These are phyloP conservation scores for Aspidoscelis tigris DNA, from an alignment of 2,113 vertebrate genomes.

Conservation along the genomic window DNA sequence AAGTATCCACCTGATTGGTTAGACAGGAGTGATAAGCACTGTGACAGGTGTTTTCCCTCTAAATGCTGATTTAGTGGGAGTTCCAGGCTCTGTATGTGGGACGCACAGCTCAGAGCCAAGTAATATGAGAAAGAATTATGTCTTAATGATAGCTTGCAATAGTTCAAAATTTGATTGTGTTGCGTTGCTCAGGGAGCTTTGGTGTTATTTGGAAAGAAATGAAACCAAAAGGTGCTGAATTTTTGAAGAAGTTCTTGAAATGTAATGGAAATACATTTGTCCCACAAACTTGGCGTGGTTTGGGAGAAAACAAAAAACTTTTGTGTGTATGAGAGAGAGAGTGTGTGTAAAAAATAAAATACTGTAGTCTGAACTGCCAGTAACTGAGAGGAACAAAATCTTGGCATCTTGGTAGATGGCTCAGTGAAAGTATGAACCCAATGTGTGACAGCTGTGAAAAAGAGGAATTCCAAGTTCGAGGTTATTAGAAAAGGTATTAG, in stretches of 20 bases:
- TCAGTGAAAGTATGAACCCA: neutral
- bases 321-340: neutral
- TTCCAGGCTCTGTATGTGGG: conserved; percentile 74
- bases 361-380: neutral
- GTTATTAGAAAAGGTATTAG: too few relatives aligned
- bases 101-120: conserved; percentile 72
- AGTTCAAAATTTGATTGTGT: conserved; percentile 57
- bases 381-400: neutral
- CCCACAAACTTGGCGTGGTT: too few relatives aligned
- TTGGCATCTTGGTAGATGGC: neutral
- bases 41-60: conserved; percentile 82
- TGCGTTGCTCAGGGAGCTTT: neutral
- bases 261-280: neutral
- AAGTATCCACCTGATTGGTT: conserved; percentile 76
- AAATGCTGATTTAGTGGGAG: conserved; percentile 80
- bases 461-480: neutral
- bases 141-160: conserved; percentile 64
- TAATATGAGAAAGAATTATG: conserved; percentile 81
- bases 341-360: too few relatives aligned
- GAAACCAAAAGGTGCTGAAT: conserved; percentile 8
- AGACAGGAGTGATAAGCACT: conserved; percentile 45
- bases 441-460: neutral
- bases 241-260: neutral
- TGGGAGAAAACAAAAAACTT: neutral
- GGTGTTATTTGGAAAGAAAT: conserved; percentile 27